phyloP scores from a whole-genome alignment of 2,888 invertebrate species.

The Dascillus cervinus region DNA sequence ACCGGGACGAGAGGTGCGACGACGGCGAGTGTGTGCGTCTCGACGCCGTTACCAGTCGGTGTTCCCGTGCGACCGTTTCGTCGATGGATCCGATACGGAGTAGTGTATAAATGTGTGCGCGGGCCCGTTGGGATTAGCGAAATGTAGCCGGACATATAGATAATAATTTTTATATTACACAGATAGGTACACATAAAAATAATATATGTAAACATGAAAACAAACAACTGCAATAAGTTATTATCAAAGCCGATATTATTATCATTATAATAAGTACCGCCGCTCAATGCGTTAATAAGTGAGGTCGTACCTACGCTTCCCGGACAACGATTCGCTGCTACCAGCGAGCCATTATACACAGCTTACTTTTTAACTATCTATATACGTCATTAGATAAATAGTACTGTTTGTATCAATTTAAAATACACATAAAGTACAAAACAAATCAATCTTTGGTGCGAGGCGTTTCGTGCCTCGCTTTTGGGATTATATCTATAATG shows the following conservation, averaged over 20 bases:
- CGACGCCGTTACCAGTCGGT: conserved; percentile 5
- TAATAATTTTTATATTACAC: conserved; percentile 16
- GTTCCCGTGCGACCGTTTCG: conserved; percentile 10
- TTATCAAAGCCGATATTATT: conserved; percentile 21
- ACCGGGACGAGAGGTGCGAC: conserved; percentile 7
- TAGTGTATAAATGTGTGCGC: conserved; percentile 42
- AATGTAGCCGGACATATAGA: conserved; percentile 17
- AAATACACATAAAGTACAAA: conserved; percentile 39
- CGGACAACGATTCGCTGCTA: conserved; percentile 21
- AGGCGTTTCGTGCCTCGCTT: conserved; percentile 18
- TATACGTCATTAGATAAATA: conserved; percentile 33
- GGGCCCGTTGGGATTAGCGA: conserved; percentile 31
- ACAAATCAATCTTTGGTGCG: conserved; percentile 27
- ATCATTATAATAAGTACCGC: too few relatives aligned
- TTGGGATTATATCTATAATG: conserved; percentile 15
- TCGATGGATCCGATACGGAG: conserved; percentile 41
- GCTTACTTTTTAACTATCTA: conserved; percentile 38
- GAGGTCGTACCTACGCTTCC: conserved; percentile 14
- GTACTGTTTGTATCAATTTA: conserved; percentile 30
- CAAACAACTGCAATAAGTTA: conserved; percentile 18
- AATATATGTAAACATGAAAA: conserved; percentile 1
- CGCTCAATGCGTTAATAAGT: too few relatives aligned
- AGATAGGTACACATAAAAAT: conserved; percentile 8
- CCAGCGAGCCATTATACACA: conserved; percentile 39
- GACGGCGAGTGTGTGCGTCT: conserved; percentile 15